Evolutionary conservation across 1,140 invertebrate species (phyloP), one percentile per base, ranked within the genome.

Genomic region (Drosophila auraria): DNA sequence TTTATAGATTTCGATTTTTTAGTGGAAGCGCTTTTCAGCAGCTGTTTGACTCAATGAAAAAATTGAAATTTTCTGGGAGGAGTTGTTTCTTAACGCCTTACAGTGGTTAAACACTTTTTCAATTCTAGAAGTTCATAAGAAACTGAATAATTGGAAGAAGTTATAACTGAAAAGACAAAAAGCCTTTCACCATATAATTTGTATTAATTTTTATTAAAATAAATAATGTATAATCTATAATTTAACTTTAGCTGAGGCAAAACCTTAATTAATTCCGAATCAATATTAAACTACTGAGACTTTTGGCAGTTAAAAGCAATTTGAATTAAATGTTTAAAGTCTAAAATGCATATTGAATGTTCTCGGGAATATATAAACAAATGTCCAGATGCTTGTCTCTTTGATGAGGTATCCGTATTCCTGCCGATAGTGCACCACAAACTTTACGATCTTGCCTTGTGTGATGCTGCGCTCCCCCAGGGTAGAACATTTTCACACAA

Each of bases 1-100:
- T 87, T 87, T 79, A 80, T 87, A 87, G 83, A 86, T 59, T 74
- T 44, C 30, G 20, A 51, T 73, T 82, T 86, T 82, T 82, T 79
- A 57, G 80, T 82, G 74, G 40, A 86, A 84, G 51, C 66, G 47
- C 58, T 71, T 51, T 53, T 23, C 27, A n/a, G 38, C 45, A 70
- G 59, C 64, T 58, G 27, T 77, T 54, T 36, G 45, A 45, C 71
- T 76, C 73, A 66, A 76, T 66, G 72, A 76, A 53, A 65, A 76
- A 53, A 58, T 47, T 3, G 9, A 20, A 56, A 68, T 68, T 66
- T 40, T 59, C 40, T 54, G 12, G 20, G 12, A 56, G 51, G 33
- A 75, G 53, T 57, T 74, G 60, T 33, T 27, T 50, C 30, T 66
- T 17, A 15, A 14, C 2, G 25, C 17, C 15, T 25, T 36, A 54